These are phyloP conservation scores for Clarias batrachus DNA, from an alignment of 2,113 vertebrate species.

Conservation along the genomic window DNA sequence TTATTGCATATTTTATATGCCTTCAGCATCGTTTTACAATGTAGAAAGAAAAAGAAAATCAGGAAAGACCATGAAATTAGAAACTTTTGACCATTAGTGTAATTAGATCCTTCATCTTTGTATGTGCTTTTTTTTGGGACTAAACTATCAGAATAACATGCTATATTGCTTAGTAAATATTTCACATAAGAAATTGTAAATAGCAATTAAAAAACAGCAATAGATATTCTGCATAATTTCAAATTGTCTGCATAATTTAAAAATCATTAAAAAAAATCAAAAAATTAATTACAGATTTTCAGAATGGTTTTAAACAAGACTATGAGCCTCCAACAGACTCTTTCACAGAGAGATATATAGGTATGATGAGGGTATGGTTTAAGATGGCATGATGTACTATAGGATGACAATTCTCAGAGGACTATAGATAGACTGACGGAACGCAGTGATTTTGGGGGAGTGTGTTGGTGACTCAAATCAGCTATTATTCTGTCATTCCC, in stretches of 20 bases:
- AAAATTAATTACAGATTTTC: conserved; percentile 7
- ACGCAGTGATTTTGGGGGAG: neutral
- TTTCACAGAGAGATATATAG: neutral
- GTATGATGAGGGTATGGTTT: conserved; percentile 2
- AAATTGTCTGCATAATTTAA: neutral
- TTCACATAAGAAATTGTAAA: neutral
- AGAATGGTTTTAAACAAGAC: neutral
- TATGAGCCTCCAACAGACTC: neutral
- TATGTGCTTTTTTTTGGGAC: neutral
- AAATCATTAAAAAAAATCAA: too few species aligned
- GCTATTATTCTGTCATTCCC: conserved; percentile 16
- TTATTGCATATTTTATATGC: too few species aligned
- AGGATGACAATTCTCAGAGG: neutral
- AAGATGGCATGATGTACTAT: neutral
- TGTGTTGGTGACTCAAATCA: conserved; percentile 13
- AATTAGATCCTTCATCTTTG: neutral
- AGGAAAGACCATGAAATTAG: too few species aligned
- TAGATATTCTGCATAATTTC: neutral
- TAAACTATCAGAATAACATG: neutral
- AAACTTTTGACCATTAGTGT: too few species aligned
- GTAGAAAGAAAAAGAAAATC: too few species aligned
- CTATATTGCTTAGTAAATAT: neutral
- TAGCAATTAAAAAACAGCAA: neutral
- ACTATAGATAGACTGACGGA: conserved; percentile 16
- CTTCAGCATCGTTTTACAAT: too few species aligned